Conservation (phyloP, 2,113 vertebrate genomes). For the Tringa solitaria region DNA sequence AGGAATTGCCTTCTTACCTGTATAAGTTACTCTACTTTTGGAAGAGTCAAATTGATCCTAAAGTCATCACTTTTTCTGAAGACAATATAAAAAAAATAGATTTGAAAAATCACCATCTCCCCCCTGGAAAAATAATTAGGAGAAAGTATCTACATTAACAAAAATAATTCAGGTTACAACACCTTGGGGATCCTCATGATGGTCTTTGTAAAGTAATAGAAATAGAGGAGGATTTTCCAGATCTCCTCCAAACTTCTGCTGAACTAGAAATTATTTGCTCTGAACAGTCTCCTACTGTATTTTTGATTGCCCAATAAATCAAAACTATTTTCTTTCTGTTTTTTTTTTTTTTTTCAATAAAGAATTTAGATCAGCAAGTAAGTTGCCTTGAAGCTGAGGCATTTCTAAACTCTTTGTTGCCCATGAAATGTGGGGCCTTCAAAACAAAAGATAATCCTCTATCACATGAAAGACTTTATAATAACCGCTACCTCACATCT, state of each 20-base stretch:
- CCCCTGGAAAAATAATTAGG: not conserved
- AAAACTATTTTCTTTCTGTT: not conserved
- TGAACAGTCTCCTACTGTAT: not conserved
- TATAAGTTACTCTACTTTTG: not conserved
- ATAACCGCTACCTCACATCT: not conserved
- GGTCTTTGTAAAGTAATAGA: not conserved
- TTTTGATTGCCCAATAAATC: not conserved
- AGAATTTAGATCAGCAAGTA: not conserved
- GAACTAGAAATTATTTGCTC: not conserved
- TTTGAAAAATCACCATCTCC: not conserved
- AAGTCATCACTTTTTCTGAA: not conserved
- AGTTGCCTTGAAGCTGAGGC: not conserved
- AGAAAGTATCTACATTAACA: not conserved
- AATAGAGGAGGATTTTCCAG: not conserved
- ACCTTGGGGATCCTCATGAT: not conserved
- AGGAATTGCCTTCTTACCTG: not conserved
- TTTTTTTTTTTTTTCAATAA: not conserved
- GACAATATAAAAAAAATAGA: not conserved
- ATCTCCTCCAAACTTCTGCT: not conserved
- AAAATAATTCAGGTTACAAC: not conserved
- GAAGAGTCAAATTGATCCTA: not conserved
- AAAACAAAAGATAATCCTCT: not conserved
- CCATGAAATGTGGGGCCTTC: not conserved
- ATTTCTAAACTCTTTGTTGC: constrained; percentile 1
- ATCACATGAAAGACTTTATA: not conserved